A percentile compares a stretch with the other conserved stretches of the same genome.
Conservation (phyloP, 2,888 invertebrate species). For the Aelia acuminata region DNA sequence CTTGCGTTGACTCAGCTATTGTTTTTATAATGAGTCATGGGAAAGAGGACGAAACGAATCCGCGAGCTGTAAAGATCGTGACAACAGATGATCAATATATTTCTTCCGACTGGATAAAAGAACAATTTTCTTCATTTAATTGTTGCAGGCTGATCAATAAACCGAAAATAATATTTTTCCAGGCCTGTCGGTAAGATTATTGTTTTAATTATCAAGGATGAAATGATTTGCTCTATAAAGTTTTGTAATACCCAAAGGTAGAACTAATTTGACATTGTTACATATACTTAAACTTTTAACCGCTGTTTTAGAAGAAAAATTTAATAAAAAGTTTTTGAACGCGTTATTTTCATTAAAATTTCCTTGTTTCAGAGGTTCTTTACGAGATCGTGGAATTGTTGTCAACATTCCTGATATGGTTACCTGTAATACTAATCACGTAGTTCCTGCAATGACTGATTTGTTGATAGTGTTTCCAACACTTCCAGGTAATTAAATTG, state of each 20-base stretch:
- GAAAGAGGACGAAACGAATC: constrained; percentile 51
- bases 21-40: constrained; percentile 56
- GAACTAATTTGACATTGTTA: too few species aligned
- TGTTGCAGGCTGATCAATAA: constrained; percentile 50
- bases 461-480: constrained; percentile 55
- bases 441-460: constrained; percentile 50
- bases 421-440: not conserved
- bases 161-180: constrained; percentile 56
- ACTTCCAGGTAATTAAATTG: constrained; percentile 39
- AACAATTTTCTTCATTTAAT: constrained; percentile 52
- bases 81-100: constrained; percentile 54
- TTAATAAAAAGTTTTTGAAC: too few species aligned
- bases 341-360: not conserved
- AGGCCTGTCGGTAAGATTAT: constrained; percentile 54
- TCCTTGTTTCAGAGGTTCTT: constrained; percentile 45
- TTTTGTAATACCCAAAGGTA: too few species aligned
- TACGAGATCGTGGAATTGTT: constrained; percentile 39
- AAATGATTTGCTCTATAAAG: too few species aligned
- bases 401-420: not conserved
- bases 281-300: too few species aligned
- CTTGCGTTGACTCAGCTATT: constrained; percentile 49
- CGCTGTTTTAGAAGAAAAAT: too few species aligned
- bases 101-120: constrained; percentile 57
- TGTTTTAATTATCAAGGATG: not conserved
- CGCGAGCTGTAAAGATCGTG: constrained; percentile 50